Conservation (phyloP, 30 jellyfish, hydroid and myxozoan species). For the Aurelia aurita complex sp. Pacific region DNA sequence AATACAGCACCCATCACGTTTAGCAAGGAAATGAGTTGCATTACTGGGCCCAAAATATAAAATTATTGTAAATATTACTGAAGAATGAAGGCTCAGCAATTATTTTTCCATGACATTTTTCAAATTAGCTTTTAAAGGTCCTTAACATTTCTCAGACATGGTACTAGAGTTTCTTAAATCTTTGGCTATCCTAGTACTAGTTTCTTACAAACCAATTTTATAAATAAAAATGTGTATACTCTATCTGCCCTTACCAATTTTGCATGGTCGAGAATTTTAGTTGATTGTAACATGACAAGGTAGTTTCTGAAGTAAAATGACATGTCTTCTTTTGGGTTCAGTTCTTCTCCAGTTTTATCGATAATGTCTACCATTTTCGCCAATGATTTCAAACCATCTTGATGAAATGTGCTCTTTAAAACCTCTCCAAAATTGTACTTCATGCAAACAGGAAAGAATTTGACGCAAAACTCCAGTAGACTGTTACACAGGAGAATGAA, state of each 20-base stretch:
- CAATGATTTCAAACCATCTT: slow-evolving; percentile 52
- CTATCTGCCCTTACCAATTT: background rate
- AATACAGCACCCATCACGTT: too few relatives aligned
- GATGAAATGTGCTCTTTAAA: slow-evolving; percentile 40
- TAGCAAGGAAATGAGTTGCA: too few relatives aligned
- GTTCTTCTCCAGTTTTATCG: slow-evolving; percentile 39
- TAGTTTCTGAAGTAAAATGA: slow-evolving; percentile 24
- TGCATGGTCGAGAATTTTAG: slow-evolving; percentile 16
- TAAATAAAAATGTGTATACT: too few relatives aligned
- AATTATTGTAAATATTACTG: too few relatives aligned
- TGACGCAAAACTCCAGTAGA: slow-evolving; percentile 67
- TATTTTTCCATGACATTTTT: too few relatives aligned
- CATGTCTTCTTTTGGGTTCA: slow-evolving; percentile 49
- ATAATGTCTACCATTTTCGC: slow-evolving; percentile 43
- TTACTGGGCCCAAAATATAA: too few relatives aligned
- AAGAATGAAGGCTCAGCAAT: too few relatives aligned
- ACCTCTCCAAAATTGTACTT: slow-evolving; percentile 47
- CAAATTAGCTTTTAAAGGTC: too few relatives aligned
- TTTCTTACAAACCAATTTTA: too few relatives aligned
- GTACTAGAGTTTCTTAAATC: too few relatives aligned
- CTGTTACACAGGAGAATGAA: slow-evolving; percentile 83
- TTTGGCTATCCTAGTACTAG: too few relatives aligned
- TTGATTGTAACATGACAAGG: slow-evolving; percentile 51
- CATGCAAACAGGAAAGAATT: slow-evolving; percentile 66
- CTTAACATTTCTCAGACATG: too few relatives aligned